A percentile compares a stretch with the other conserved stretches of the same genome.
Evolutionary conservation across 2,888 invertebrate species (phyloP).

Genomic region (Coleophora deauratella): DNA sequence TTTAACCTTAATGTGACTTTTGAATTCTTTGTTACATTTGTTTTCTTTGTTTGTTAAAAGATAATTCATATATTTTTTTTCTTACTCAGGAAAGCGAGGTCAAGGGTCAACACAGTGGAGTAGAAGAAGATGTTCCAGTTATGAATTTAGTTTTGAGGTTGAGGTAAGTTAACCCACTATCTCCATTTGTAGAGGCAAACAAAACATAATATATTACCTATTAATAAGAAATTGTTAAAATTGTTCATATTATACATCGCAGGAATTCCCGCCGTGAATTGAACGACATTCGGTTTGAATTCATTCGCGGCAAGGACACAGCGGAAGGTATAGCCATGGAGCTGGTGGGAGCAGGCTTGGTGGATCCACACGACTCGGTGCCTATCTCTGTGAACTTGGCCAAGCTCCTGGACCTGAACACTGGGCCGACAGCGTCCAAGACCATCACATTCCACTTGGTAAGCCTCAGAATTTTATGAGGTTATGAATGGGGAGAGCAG

Average conservation of each 20-base stretch:
- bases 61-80: too few relatives aligned
- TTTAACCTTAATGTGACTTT: too few relatives aligned
- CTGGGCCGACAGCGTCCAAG: slow-evolving; percentile 16
- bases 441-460: slow-evolving; percentile 56
- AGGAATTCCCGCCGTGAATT: slow-evolving; percentile 92
- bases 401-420: slow-evolving; percentile 33
- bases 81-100: too few relatives aligned
- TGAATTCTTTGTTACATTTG: too few relatives aligned
- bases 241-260: slow-evolving; percentile 4
- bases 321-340: slow-evolving; percentile 95
- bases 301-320: slow-evolving; percentile 89
- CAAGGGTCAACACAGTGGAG: too few relatives aligned
- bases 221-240: too few relatives aligned
- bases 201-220: too few relatives aligned
- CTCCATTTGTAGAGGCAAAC: not conserved
- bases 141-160: slow-evolving; percentile 89
- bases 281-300: slow-evolving; percentile 99
- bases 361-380: slow-evolving; percentile 77
- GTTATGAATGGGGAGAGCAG: not conserved
- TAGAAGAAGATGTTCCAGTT: slow-evolving; percentile 34
- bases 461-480: slow-evolving; percentile 13
- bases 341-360: slow-evolving; percentile 94
- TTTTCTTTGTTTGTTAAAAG: too few relatives aligned
- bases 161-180: slow-evolving; percentile 68
- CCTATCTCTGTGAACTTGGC: slow-evolving; percentile 41